Conservation (phyloP, 2,888 invertebrate species). For the Plagodis dolabraria region DNA sequence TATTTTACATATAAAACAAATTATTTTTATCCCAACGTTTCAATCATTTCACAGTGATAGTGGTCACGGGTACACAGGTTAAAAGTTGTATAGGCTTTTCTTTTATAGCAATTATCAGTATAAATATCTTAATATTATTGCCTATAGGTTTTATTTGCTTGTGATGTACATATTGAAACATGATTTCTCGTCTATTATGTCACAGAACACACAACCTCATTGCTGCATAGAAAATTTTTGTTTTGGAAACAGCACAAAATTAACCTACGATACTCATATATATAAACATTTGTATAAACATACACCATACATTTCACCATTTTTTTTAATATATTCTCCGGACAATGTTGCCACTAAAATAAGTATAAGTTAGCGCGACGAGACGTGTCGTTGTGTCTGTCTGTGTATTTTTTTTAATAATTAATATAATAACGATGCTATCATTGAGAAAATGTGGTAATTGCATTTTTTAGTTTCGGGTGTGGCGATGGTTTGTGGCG, state of each 20-base stretch:
- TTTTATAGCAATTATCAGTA: too few species aligned
- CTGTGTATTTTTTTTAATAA: conserved; percentile 2
- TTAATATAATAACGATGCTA: conserved; percentile 21
- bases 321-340: conserved; percentile 46
- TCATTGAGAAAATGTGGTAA: conserved; percentile 66
- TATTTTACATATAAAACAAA: too few species aligned
- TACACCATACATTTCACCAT: conserved; percentile 73
- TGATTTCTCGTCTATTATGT: not conserved
- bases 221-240: conserved; percentile 32
- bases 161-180: not conserved
- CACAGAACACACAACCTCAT: conserved; percentile 33
- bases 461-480: conserved; percentile 66
- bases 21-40: too few species aligned
- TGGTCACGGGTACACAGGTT: too few species aligned
- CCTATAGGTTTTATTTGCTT: not conserved
- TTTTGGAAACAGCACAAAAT: conserved; percentile 78
- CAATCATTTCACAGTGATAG: too few species aligned
- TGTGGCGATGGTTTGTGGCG: conserved; percentile 57
- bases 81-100: too few species aligned
- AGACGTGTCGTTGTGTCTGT: conserved; percentile 45
- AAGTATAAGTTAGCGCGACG: conserved; percentile 63
- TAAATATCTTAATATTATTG: too few species aligned
- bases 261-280: conserved; percentile 82
- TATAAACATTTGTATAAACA: conserved; percentile 79
- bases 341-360: conserved; percentile 69